Evolutionary conservation across 2,888 invertebrate genomes (phyloP), one percentile per base, ranked within the genome.

Genomic region (Scrobipalpa costella): DNA sequence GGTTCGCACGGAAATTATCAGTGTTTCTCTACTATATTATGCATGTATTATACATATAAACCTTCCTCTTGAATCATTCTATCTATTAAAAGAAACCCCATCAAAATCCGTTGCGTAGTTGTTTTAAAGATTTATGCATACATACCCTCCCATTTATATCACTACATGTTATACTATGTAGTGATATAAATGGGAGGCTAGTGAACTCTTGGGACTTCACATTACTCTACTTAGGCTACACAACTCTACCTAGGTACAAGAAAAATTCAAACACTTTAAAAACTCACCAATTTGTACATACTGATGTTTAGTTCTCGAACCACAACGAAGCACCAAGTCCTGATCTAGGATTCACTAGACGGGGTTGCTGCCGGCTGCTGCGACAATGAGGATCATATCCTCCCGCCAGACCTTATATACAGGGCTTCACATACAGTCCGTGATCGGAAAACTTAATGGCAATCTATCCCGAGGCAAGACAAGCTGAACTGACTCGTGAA

Each of bases 371-470:
- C 76, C 76, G 73, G 70, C 72, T 62, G 69, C 73, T 68, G 75
- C 71, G 66, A 74, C 72, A 63, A 68, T 76, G 73, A 74, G 68
- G 62, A 27, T 63, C 57, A 63, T 64, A 68, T 66, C 70, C 71
- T 73, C 69, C 67, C 63, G 71, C 66, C 68, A 59, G 65, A 66
- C 74, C 79, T 85, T 88, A 80, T 89, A 90, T 86, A 86, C 70
- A 62, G 66, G 69, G 67, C 64, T 69, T 71, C 75, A 69, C 72
- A 71, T 81, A 79, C 79, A 71, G 77, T 78, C 75, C 90, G 90
- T 90, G 90, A 82, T 84, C 74, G 75, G 90, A 88, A 89, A 85
- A 80, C 73, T 73, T 87, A 88, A 88, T 87, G 79, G 73, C 67
- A 68, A 63, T 67, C 72, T 74, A 80, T 80, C 83, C 83, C 82